Evolutionary conservation across 2,797 vertebrate genomes (phyloP).

Genomic region (Tragelaphus oryx): DNA sequence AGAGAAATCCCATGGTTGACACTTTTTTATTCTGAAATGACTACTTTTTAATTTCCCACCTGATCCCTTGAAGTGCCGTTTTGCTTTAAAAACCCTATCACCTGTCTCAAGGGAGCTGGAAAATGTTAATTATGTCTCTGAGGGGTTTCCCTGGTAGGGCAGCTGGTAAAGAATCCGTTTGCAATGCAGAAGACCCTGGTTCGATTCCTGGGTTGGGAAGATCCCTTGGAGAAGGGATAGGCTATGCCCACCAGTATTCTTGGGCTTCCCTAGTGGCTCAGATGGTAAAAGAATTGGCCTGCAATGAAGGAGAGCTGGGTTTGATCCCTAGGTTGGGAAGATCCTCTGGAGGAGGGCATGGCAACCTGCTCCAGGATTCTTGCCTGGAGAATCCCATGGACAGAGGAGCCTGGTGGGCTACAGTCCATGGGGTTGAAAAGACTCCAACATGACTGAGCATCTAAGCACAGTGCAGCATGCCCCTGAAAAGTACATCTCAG

Average conservation of each 20-base stretch:
- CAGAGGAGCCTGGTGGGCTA: neutral
- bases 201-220: neutral
- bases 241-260: neutral
- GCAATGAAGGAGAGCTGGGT: neutral
- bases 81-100: neutral
- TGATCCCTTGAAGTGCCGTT: neutral
- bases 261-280: neutral
- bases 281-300: neutral
- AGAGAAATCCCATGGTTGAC: neutral
- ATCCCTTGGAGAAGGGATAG: neutral
- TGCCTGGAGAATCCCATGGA: neutral
- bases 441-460: neutral
- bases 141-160: neutral
- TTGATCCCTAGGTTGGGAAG: neutral
- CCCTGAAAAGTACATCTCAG: neutral
- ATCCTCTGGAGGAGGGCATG: neutral
- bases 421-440: neutral
- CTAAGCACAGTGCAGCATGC: neutral
- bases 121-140: neutral
- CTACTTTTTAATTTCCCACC: neutral
- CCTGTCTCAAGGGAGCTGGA: neutral
- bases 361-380: neutral
- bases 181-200: neutral
- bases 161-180: neutral
- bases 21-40: neutral